Conservation (phyloP, 1,140 invertebrate species). For the Patella vulgata region DNA sequence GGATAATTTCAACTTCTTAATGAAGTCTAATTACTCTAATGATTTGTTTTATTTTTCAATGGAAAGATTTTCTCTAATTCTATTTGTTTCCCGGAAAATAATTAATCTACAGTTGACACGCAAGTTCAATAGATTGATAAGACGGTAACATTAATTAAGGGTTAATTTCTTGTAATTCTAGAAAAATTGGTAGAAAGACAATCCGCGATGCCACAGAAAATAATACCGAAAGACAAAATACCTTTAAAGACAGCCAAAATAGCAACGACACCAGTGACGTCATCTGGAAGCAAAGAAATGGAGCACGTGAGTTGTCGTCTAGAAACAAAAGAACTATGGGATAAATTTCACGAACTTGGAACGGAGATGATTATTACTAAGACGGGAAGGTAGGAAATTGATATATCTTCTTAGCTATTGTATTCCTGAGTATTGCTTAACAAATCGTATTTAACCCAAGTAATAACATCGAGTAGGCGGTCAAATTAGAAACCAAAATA, state of each 20-base stretch:
- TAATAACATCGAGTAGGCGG: too few species aligned
- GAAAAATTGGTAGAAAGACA: conserved; percentile 39
- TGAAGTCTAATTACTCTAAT: too few species aligned
- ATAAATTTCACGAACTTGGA: conserved; percentile 98
- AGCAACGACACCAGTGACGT: conserved; percentile 13
- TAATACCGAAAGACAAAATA: conserved; percentile 1
- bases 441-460: too few species aligned
- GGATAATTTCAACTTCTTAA: too few species aligned
- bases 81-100: too few species aligned
- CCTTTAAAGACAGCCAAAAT: too few species aligned
- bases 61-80: too few species aligned
- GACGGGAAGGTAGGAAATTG: conserved; percentile 89
- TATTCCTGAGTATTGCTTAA: too few species aligned
- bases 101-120: too few species aligned
- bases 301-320: conserved; percentile 58
- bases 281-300: conserved; percentile 46
- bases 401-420: too few species aligned
- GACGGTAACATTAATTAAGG: background rate
- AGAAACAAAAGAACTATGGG: conserved; percentile 86
- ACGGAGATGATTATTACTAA: conserved; percentile 99
- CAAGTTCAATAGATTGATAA: background rate
- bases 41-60: too few species aligned
- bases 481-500: too few species aligned
- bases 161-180: conserved; percentile 8
- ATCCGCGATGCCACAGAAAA: conserved; percentile 7